These are phyloP conservation scores for Trichopria drosophilae DNA, from an alignment of 2,888 invertebrate species.

Conservation along the genomic window DNA sequence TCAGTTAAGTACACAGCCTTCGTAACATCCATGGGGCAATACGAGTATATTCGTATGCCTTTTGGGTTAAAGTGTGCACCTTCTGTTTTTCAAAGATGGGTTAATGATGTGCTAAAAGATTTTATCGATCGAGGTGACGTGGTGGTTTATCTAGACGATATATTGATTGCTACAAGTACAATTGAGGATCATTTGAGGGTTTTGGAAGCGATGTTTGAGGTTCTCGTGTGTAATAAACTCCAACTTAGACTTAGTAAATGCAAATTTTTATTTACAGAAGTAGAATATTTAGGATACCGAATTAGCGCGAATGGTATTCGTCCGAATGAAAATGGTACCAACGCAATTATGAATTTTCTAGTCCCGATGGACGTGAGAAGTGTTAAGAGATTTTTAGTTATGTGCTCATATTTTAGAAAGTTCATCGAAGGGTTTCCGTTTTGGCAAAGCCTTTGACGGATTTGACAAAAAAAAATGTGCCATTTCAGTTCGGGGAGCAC, in stretches of 20 bases:
- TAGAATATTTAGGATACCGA: no score
- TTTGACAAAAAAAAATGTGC: slow-evolving; percentile 29
- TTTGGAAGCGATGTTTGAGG: not conserved
- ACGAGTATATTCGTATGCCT: no score
- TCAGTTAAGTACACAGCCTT: no score
- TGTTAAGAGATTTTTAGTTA: slow-evolving; percentile 41
- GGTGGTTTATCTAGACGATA: no score
- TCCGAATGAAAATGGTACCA: no score
- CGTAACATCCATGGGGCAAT: no score
- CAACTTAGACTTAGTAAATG: not conserved
- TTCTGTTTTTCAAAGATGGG: no score
- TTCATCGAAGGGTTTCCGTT: slow-evolving; percentile 38
- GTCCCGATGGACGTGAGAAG: slow-evolving; percentile 32
- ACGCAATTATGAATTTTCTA: slow-evolving; percentile 36
- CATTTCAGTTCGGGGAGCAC: slow-evolving; percentile 37
- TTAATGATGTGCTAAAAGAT: no score
- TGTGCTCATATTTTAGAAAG: slow-evolving; percentile 43
- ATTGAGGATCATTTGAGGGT: not conserved
- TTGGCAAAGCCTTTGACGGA: slow-evolving; percentile 45
- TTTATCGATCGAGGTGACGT: not conserved
- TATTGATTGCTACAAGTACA: no score
- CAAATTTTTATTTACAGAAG: not conserved
- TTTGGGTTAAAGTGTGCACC: no score
- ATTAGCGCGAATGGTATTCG: no score
- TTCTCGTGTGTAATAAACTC: not conserved